Evolutionary conservation across 2,888 invertebrate genomes (phyloP), one percentile per base, ranked within the genome.

Genomic region (Dicyrtoma fusca): DNA sequence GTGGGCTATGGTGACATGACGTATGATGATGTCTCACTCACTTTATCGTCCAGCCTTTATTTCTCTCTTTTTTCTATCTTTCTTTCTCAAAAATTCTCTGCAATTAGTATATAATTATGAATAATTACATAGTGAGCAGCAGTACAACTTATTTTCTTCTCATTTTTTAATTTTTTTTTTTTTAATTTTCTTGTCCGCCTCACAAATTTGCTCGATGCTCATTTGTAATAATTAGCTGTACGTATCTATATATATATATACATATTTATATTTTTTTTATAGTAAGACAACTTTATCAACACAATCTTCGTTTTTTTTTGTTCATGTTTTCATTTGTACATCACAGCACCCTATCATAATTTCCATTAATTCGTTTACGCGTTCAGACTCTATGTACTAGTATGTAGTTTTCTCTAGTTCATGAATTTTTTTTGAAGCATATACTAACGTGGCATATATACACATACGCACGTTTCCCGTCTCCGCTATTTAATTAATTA

Each of bases 1-100:
- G 98, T 98, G 88, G 98, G 98, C 89, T 98, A 98, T 91, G 97
- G 97, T 89, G 97, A 98, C 90, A 98, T 98, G 97, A 94, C 94
- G 94, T 92, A 92, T 74, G 79, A 71, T 72, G 42, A 23, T 57
- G n/a, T 55, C 8, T 34, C 63, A 66, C 71, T 70, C 71, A 74
- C 59, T 71, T 71, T 69, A 65, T 71, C 65, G 45, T 65, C 71
- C 71, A 68, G 63, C 61, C 49, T 65, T 68, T 68, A 47, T 69
- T 44, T 69, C 64, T 64, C 51, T 71, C 71, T 66, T 55, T 53
- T 62, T 34, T 61, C 62, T 66, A 3, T 66, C 66, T 66, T 17
- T 66, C 42, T 66, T 34, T 66, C 26, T 55, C 21, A 34, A 34
- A 49, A 49, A 17, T 49, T 49, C 19, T 49, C 19, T 49, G n/a